A percentile compares a stretch with the other conserved stretches of the same genome.
phyloP scores from a whole-genome alignment of 2,888 invertebrate genomes.

The Pterostichus madidus region DNA sequence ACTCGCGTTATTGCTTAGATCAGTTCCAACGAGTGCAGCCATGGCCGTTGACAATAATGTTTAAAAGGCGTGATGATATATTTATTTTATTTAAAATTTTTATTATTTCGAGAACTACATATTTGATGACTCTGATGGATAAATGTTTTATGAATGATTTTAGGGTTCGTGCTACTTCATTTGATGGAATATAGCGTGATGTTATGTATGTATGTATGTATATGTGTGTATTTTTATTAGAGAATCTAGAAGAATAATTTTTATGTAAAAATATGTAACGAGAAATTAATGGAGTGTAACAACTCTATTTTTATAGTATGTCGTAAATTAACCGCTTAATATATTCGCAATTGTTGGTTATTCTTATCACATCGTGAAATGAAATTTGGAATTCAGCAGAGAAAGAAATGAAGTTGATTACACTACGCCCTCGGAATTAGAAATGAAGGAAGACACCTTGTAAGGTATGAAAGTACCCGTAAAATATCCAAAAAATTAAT shows the following conservation, averaged over 20 bases:
- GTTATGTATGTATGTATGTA: no score
- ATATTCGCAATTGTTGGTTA: slow-evolving; percentile 34
- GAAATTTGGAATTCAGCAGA: slow-evolving; percentile 56
- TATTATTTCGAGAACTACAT: no score
- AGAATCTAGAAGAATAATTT: neutral
- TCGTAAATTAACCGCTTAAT: slow-evolving; percentile 25
- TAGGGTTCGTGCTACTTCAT: no score
- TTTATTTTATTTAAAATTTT: no score
- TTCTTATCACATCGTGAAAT: slow-evolving; percentile 52
- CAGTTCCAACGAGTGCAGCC: no score
- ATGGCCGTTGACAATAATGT: no score
- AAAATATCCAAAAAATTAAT: slow-evolving; percentile 47
- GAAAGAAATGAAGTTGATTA: slow-evolving; percentile 62
- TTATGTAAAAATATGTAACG: neutral
- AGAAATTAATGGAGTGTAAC: neutral
- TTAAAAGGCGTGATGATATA: no score
- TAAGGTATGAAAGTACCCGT: slow-evolving; percentile 3
- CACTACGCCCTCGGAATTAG: slow-evolving; percentile 53
- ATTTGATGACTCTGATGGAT: no score
- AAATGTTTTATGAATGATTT: no score
- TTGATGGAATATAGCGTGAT: no score
- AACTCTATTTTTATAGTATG: slow-evolving; percentile 1
- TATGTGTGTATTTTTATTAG: no score
- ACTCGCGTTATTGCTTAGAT: no score
- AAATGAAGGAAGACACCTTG: slow-evolving; percentile 45